Base-by-base conservation (phyloP, 1,140 invertebrate species). In the Leptonema lineaticorne region DNA sequence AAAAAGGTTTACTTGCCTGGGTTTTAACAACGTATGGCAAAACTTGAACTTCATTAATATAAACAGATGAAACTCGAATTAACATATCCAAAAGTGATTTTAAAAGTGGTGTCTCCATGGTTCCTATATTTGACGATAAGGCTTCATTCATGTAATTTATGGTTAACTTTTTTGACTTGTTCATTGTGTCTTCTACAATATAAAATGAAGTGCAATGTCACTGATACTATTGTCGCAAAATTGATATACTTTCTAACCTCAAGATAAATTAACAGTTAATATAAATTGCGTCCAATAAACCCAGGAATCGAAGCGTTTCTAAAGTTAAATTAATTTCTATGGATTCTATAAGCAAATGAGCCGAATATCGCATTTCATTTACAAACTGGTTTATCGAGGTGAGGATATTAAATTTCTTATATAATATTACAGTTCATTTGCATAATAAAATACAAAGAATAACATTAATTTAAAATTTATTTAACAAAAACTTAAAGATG, bases 41-140 rank as follows among this genome's bases (percentile, higher is more conserved):
- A 66, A 78, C 75, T 69, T 78, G 78, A 14, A 72, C 68, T 5
- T 73, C 67, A 68, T 76, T 78, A 66, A 76, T 76, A 59, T 73
- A 73, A 18, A 74, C 77, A 46, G 75, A 73, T 28, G 82, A 78
- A 33, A 81, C 78, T 46, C 78, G 76, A 9, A 83, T 75, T 14
- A 85, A 77, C 57, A 82, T 78, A 71, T 85, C 83, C 73, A 81
- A 83, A 29, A 85, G 74, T 69, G 76, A 75, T 33, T 76, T 76
- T 67, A 80, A 70, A 6, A 77, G 76, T 28, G 67, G 69, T 27
- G 72, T 74, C 41, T 73, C 74, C 9, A 73, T 71, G 30, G 60
- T 58, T 41, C 33, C 18, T 45, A 45, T 33, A 26, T 73, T 53
- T 41, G 37, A 56, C 6, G 67, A 24, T 1, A 73, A 29, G n/a